These are phyloP conservation scores for Nymphalis c-album DNA, from an alignment of 2,888 invertebrate genomes.

Conservation along the genomic window DNA sequence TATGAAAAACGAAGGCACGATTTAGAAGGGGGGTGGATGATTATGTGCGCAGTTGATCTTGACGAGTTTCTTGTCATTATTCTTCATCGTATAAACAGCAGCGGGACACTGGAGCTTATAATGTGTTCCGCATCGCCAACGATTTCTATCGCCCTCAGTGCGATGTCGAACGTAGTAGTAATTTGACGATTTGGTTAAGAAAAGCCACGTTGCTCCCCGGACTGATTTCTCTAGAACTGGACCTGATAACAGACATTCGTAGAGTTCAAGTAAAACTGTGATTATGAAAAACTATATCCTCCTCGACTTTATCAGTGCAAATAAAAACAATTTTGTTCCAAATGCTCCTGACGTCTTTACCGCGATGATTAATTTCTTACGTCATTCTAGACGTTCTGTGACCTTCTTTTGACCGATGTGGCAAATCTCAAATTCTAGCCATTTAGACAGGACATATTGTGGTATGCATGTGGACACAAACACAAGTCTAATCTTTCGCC, in stretches of 20 bases:
- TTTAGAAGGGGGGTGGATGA: slow-evolving; percentile 29
- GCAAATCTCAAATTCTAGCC: no score
- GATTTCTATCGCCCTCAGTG: slow-evolving; percentile 30
- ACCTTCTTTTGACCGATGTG: no score
- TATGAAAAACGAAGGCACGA: not conserved
- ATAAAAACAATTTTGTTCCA: no score
- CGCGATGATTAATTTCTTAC: no score
- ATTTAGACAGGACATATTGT: no score
- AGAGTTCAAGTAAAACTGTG: not conserved
- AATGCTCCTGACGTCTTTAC: no score
- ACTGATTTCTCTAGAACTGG: slow-evolving; percentile 22
- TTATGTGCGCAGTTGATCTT: slow-evolving; percentile 20
- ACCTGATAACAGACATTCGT: slow-evolving; percentile 9
- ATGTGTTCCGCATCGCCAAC: slow-evolving; percentile 49
- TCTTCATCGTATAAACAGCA: slow-evolving; percentile 37
- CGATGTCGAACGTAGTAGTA: slow-evolving; percentile 51
- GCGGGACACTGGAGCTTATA: slow-evolving; percentile 43
- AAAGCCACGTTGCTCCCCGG: slow-evolving; percentile 27
- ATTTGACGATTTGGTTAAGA: slow-evolving; percentile 15
- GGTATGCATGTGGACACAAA: no score
- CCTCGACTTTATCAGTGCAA: no score
- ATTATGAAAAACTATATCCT: no score
- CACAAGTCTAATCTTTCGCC: no score
- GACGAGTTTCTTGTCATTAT: slow-evolving; percentile 22
- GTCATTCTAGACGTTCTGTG: no score